Evolutionary conservation across 2,113 vertebrate species (phyloP).

Genomic region (Phalacrocorax brasilianus): DNA sequence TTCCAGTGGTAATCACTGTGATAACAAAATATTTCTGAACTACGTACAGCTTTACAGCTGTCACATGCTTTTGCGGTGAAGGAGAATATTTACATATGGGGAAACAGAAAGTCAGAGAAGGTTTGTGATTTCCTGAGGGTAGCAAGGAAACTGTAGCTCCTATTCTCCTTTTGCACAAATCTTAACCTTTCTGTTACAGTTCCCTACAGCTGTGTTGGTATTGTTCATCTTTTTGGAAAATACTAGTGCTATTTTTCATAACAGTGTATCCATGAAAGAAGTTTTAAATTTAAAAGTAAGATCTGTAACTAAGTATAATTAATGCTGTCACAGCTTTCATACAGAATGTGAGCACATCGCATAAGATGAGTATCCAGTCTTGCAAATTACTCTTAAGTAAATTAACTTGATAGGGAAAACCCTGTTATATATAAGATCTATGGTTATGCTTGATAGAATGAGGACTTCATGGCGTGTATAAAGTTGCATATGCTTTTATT

Average conservation of each 20-base stretch:
- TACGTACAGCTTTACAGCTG: not conserved
- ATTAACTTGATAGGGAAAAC: not conserved
- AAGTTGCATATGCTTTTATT: not conserved
- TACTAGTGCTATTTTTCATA: not conserved
- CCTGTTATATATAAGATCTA: not conserved
- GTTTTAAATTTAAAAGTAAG: not conserved
- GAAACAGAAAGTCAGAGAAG: not conserved
- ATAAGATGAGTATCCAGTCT: not conserved
- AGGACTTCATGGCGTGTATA: not conserved
- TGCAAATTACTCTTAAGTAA: not conserved
- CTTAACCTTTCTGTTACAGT: not conserved
- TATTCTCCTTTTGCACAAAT: not conserved
- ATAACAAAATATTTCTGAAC: not conserved
- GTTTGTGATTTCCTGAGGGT: not conserved
- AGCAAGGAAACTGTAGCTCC: not conserved
- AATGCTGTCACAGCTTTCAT: not conserved
- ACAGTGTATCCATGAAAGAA: not conserved
- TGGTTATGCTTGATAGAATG: not conserved
- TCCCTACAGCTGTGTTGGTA: not conserved
- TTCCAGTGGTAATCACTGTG: not conserved
- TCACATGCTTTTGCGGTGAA: not conserved
- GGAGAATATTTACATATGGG: not conserved
- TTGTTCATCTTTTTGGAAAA: not conserved
- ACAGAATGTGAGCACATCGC: not conserved
- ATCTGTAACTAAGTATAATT: not conserved